These are phyloP conservation scores for Solea solea DNA, from an alignment of 2,113 vertebrate species.

Conservation along the genomic window DNA sequence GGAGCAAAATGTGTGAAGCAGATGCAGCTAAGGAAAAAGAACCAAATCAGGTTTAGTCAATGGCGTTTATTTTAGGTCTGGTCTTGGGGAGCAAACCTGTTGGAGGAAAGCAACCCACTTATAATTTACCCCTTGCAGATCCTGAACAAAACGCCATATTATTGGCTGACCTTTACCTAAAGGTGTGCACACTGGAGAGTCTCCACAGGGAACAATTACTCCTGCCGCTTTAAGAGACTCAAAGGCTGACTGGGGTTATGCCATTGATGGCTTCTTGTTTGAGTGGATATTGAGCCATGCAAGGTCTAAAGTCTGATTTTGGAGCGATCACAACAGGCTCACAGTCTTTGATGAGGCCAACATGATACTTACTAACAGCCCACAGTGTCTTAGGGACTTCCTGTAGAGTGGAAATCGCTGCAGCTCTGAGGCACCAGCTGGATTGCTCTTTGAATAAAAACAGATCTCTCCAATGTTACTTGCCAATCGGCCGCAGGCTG, in stretches of 20 bases:
- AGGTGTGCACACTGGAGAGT: not conserved
- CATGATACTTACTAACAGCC: not conserved
- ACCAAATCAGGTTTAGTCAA: no score
- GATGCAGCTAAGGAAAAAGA: no score
- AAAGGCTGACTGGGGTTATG: conserved; percentile 3
- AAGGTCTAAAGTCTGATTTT: conserved; percentile 9
- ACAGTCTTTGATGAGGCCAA: conserved; percentile 2
- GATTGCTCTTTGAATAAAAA: not conserved
- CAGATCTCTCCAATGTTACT: no score
- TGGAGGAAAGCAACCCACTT: no score
- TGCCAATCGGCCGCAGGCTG: no score
- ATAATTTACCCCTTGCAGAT: not conserved
- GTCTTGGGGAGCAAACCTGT: no score
- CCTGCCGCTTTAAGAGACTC: conserved; percentile 6
- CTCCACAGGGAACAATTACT: not conserved
- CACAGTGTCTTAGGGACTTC: no score
- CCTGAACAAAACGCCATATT: not conserved
- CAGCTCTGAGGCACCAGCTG: no score
- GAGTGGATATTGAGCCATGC: not conserved
- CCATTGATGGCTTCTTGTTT: conserved; percentile 16
- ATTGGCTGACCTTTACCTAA: not conserved
- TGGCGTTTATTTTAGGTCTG: no score
- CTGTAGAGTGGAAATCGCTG: no score
- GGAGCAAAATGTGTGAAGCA: not conserved
- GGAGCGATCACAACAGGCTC: not conserved